Percentiles rank a stretch among this genome's conserved stretches.
phyloP scores from a whole-genome alignment of 37 sponge, comb jelly and placozoan genomes.

The Aplysina aerophoba region DNA sequence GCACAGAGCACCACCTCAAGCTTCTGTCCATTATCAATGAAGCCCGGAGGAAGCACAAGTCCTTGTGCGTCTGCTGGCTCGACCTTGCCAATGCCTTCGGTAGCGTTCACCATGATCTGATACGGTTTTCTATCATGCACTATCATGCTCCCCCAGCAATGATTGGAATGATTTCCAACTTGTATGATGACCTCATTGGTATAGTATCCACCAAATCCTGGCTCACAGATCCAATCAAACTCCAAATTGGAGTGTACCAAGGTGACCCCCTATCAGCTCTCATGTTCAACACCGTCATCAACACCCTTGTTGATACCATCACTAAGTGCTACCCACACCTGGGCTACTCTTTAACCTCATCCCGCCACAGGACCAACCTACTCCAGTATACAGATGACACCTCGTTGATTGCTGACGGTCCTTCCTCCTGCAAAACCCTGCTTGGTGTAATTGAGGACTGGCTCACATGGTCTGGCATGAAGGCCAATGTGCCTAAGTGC shows the following conservation, averaged over 20 bases:
- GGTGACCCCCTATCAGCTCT: conserved; percentile 36
- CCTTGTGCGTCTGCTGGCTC: conserved; percentile 16
- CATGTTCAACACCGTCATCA: conserved; percentile 44
- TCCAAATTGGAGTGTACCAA: conserved; percentile 25
- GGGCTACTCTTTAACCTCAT: conserved; percentile 15
- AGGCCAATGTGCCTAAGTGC: conserved; percentile 41
- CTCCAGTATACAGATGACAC: conserved; percentile 50
- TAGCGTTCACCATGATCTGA: conserved; percentile 26
- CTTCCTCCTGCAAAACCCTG: not conserved
- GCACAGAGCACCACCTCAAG: conserved; percentile 3
- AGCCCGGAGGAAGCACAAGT: conserved; percentile 25
- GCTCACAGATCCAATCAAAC: not conserved
- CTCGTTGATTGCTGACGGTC: conserved; percentile 21
- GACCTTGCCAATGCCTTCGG: conserved; percentile 38
- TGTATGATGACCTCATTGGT: conserved; percentile 10
- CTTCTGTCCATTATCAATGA: conserved; percentile 4
- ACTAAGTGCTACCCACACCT: not conserved
- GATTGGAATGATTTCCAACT: not conserved
- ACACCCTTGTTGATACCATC: conserved; percentile 31
- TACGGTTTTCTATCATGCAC: not conserved
- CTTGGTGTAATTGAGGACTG: not conserved
- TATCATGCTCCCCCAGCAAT: conserved; percentile 20
- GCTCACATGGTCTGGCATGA: conserved; percentile 42
- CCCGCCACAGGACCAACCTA: not conserved
- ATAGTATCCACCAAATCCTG: not conserved